Evolutionary conservation across 92 coral and sea anemone species (phyloP), one percentile per base, ranked within the genome.

Genomic region (Bergia puertoricense): DNA sequence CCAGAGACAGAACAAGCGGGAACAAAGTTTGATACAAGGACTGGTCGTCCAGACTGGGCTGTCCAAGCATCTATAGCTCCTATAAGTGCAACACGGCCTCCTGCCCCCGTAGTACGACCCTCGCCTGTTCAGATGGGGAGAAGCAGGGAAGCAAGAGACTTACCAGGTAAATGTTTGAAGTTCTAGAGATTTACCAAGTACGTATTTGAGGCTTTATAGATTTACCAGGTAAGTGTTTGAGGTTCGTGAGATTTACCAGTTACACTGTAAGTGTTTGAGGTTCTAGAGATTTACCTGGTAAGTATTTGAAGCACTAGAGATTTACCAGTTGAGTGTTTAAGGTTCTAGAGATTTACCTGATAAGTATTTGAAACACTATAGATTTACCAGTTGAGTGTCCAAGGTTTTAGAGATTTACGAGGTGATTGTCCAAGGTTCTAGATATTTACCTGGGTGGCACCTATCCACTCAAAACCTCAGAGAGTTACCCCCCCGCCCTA

Each of bases 11-110:
- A 93, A 39, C 87, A 75, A 16, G 85, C 86, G 8, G 93, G 98
- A 3, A 88, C 94, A 38, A 93, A 95, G 86, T 91, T 95, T 59
- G 89, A 95, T 89, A 73, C 89, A 0, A 89, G 91, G 65, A 76
- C 93, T 46, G 98, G 98, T 6, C 93, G 98, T 0, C 98, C 98
- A 11, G 98, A 95, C 86, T 95, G 98, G 98, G 98, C 98, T 7
- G 91, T 95, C 0, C 96, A 95, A 91, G 81, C 95, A 10, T 76
- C 96, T 18, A 90, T 95, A 30, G 85, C 94, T 1, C 94, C 98
- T 46, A 89, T 93, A 5, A 81, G 79, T 38, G 94, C 94, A 22
- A 90, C 74, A 43, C 89, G 98, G 14, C 98, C 98, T 11, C 98
- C 96, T 7, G 88, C 95, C 2, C 92, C 98, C 16, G 93, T 88